Evolutionary conservation across 2,797 vertebrate species (phyloP).

Genomic region (Sebastes melanostomus): DNA sequence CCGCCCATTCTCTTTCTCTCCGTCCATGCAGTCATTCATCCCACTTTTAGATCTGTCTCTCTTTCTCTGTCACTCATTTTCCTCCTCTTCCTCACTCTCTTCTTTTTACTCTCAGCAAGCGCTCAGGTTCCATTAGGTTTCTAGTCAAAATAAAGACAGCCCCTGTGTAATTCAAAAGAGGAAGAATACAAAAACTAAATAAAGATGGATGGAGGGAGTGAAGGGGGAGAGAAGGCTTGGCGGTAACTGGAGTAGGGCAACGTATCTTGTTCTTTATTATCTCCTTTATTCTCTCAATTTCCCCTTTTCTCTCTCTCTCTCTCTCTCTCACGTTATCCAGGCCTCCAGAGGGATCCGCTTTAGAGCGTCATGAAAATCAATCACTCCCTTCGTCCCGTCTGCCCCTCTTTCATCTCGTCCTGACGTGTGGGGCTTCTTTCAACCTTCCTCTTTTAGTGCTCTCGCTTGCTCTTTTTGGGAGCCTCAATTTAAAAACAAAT

Average conservation of each 20-base stretch:
- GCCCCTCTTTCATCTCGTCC: conserved; percentile 64
- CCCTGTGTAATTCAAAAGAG: conserved; percentile 47
- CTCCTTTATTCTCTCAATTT: conserved; percentile 50
- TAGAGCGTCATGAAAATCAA: conserved; percentile 80
- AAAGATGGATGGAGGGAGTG: conserved; percentile 33
- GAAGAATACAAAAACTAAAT: conserved; percentile 35
- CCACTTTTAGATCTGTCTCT: conserved; percentile 15
- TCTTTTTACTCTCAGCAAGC: conserved; percentile 5
- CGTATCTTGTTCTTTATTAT: conserved; percentile 61
- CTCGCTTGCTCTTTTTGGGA: conserved; percentile 55
- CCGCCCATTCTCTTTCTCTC: conserved; percentile 2
- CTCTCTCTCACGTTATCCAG: conserved; percentile 52
- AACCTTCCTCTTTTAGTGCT: conserved; percentile 47
- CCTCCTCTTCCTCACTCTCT: neutral
- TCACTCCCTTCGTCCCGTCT: conserved; percentile 67
- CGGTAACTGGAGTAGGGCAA: conserved; percentile 62
- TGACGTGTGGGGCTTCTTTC: conserved; percentile 43
- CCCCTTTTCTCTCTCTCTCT: conserved; percentile 20
- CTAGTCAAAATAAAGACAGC: conserved; percentile 51
- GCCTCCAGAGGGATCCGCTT: conserved; percentile 73
- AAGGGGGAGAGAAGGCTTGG: conserved; percentile 22
- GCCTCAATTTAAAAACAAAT: conserved; percentile 67
- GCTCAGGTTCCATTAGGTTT: conserved; percentile 55
- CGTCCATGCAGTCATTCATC: conserved; percentile 32
- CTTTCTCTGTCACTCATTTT: conserved; percentile 5